Conservation (phyloP, 2,113 vertebrate genomes). For the Nanorana parkeri region DNA sequence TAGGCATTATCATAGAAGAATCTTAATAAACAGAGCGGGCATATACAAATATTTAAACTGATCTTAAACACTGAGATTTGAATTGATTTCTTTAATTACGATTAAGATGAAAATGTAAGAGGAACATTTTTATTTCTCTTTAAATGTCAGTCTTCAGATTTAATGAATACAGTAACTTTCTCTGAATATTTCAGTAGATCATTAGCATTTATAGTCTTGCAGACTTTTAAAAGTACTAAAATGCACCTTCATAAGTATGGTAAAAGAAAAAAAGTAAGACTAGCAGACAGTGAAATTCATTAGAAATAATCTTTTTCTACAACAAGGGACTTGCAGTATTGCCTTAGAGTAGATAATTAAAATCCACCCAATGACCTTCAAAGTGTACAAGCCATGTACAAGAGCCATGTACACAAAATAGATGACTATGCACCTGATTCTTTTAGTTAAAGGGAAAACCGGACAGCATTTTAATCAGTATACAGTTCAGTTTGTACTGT, state of each 20-base stretch:
- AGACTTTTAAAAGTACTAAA: slow-evolving; percentile 23
- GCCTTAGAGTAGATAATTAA: too few relatives aligned
- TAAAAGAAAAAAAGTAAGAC: slow-evolving; percentile 2
- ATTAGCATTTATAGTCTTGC: slow-evolving; percentile 29
- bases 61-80: slow-evolving; percentile 7
- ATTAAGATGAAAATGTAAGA: slow-evolving; percentile 11
- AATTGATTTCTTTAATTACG: slow-evolving; percentile 15
- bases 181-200: slow-evolving; percentile 10
- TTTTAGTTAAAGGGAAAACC: too few relatives aligned
- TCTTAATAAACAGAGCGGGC: slow-evolving; percentile 25
- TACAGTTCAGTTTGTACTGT: too few relatives aligned
- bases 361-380: too few relatives aligned
- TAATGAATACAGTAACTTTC: slow-evolving; percentile 17
- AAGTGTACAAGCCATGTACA: too few relatives aligned
- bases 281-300: slow-evolving; percentile 10
- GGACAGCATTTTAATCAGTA: too few relatives aligned
- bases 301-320: neutral
- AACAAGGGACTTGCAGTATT: too few relatives aligned
- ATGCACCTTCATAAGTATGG: neutral
- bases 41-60: slow-evolving; percentile 34
- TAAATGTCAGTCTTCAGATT: slow-evolving; percentile 3
- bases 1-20: slow-evolving; percentile 10
- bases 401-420: too few relatives aligned
- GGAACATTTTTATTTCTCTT: neutral
- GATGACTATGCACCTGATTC: too few relatives aligned